A percentile compares a stretch with the other conserved stretches of the same genome.
These are phyloP conservation scores for Clinocottus analis DNA, from an alignment of 2,113 vertebrate genomes.

Conservation along the genomic window DNA sequence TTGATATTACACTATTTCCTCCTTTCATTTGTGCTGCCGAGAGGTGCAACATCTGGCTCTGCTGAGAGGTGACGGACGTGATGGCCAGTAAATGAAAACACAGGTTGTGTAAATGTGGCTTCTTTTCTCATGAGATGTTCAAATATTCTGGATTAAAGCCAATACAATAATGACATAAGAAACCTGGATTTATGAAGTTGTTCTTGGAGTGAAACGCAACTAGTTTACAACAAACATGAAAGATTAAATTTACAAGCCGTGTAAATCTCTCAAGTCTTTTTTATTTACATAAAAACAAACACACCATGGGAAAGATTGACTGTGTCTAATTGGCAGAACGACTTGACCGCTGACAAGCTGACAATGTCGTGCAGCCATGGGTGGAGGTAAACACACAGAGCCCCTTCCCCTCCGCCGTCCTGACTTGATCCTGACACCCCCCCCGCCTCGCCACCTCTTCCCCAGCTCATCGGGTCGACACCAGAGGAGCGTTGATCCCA, in stretches of 20 bases:
- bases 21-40: conserved; percentile 9
- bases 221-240: conserved; percentile 6
- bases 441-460: conserved; percentile 28
- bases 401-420: conserved; percentile 37
- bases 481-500: conserved; percentile 66
- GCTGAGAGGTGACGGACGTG: conserved; percentile 12
- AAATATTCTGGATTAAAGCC: conserved; percentile 16
- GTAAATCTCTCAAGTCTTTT: neutral
- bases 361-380: conserved; percentile 70
- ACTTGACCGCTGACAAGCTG: conserved; percentile 46
- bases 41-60: conserved; percentile 26
- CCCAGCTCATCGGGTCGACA: conserved; percentile 33
- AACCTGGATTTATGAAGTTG: neutral
- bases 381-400: conserved; percentile 66
- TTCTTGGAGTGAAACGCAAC: neutral
- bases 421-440: conserved; percentile 43
- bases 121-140: conserved; percentile 11
- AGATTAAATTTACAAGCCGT: neutral
- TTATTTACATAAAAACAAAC: conserved; percentile 54
- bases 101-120: neutral
- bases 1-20: conserved; percentile 48
- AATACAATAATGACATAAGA: neutral
- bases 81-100: conserved; percentile 42
- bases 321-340: conserved; percentile 47
- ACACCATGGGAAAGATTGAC: conserved; percentile 29